Conservation (phyloP, 2,113 vertebrate genomes). For the Rhabdornis inornatus region DNA sequence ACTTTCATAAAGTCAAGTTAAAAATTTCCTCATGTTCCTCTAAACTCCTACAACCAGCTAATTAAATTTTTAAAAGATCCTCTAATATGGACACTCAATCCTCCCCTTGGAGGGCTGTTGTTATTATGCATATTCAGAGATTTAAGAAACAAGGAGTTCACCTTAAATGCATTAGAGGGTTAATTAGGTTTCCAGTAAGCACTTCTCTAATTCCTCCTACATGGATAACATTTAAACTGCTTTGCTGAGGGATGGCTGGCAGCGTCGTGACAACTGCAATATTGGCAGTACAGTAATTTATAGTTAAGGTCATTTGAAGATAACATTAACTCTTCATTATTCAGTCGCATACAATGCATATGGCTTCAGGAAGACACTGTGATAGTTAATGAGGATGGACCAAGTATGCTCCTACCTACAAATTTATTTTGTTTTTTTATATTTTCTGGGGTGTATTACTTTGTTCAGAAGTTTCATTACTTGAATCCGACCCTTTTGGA, state of each 20-base stretch:
- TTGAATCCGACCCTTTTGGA: not conserved
- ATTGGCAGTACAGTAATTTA: not conserved
- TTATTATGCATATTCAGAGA: slow-evolving; percentile 24
- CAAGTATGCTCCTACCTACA: not conserved
- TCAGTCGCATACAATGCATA: not conserved
- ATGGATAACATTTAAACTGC: slow-evolving; percentile 17
- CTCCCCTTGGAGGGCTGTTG: not conserved
- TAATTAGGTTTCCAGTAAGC: slow-evolving; percentile 65
- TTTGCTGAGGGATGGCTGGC: not conserved
- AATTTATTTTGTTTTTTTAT: not conserved
- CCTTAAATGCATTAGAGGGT: slow-evolving; percentile 16
- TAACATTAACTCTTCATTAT: not conserved
- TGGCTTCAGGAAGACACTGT: not conserved
- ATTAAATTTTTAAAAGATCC: not conserved
- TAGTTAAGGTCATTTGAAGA: not conserved
- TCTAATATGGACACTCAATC: not conserved
- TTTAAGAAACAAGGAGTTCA: slow-evolving; percentile 30
- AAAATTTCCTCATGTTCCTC: not conserved
- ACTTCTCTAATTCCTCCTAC: slow-evolving; percentile 27
- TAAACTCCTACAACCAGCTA: not conserved
- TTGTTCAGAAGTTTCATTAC: not conserved
- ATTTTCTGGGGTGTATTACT: not conserved
- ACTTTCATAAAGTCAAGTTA: not conserved
- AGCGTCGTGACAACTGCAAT: not conserved
- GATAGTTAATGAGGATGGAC: not conserved